These are phyloP conservation scores for Heliconius hewitsoni DNA, from an alignment of 1,140 invertebrate genomes.

Conservation along the genomic window DNA sequence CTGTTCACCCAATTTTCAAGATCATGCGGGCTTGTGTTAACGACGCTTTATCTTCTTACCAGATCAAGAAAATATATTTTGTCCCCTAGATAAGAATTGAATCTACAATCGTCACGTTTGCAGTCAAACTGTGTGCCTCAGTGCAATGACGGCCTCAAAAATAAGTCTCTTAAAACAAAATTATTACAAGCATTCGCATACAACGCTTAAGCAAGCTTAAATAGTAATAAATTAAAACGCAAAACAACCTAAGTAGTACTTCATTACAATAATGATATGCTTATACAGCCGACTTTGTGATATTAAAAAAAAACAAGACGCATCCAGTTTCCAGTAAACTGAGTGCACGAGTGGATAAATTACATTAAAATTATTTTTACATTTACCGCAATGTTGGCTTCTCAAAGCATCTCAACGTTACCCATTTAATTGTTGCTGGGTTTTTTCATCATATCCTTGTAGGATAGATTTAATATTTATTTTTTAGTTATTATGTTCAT, in stretches of 20 bases:
- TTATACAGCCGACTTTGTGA: not conserved
- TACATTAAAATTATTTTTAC: constrained; percentile 1
- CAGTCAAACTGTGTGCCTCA: no score
- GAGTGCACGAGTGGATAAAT: constrained; percentile 6
- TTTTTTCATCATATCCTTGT: not conserved
- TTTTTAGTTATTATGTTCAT: no score
- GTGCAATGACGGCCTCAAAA: no score
- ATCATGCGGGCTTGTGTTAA: no score
- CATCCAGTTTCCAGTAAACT: not conserved
- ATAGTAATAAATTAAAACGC: not conserved
- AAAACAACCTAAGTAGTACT: not conserved
- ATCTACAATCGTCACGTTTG: no score
- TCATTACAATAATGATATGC: not conserved
- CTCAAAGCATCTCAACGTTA: not conserved
- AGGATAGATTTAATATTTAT: not conserved
- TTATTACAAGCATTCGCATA: not conserved
- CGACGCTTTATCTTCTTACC: no score
- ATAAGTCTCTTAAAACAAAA: not conserved
- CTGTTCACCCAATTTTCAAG: no score
- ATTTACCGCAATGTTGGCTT: constrained; percentile 9
- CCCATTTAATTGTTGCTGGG: not conserved
- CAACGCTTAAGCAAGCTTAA: not conserved
- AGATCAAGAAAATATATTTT: no score
- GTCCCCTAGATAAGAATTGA: no score
- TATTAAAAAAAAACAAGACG: constrained; percentile 8